Evolutionary conservation across 30 jellyfish, hydroid and myxozoan species (phyloP).

Genomic region (Chironex yamaguchii): DNA sequence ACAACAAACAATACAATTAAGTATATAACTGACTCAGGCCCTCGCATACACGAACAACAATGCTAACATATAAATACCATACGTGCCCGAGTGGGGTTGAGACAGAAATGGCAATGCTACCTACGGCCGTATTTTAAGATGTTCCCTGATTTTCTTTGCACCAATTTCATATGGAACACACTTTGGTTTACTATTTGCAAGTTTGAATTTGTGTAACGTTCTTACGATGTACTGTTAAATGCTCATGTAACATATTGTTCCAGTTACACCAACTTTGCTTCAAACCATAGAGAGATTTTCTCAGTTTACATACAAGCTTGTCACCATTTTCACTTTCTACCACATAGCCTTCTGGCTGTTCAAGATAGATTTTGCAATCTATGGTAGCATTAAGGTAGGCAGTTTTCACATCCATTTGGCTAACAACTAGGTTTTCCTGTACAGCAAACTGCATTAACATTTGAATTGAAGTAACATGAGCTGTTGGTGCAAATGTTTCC

Average conservation of each 20-base stretch:
- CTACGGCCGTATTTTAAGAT: too few relatives aligned
- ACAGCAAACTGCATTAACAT: slow-evolving; percentile 34
- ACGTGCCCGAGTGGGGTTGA: too few relatives aligned
- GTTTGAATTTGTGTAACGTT: too few relatives aligned
- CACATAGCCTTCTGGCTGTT: slow-evolving; percentile 48
- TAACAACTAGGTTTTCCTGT: slow-evolving; percentile 5
- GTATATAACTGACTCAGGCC: too few relatives aligned
- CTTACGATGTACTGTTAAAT: too few relatives aligned
- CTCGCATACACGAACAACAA: too few relatives aligned
- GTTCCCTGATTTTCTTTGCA: too few relatives aligned
- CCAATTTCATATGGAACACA: too few relatives aligned
- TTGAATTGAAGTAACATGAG: slow-evolving; percentile 30
- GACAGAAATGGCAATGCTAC: too few relatives aligned
- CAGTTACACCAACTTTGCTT: slow-evolving; percentile 62
- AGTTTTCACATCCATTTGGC: slow-evolving; percentile 60
- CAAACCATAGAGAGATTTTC: slow-evolving; percentile 46
- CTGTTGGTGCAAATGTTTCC: slow-evolving; percentile 57
- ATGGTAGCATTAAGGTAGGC: slow-evolving; percentile 62
- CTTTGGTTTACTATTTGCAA: too few relatives aligned
- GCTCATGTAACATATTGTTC: slow-evolving; percentile 35
- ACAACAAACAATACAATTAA: too few relatives aligned
- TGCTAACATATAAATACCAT: too few relatives aligned
- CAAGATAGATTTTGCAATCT: slow-evolving; percentile 30
- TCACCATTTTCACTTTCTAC: not conserved
- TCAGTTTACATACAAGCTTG: slow-evolving; percentile 15